These are phyloP conservation scores for Eristalinus aeneus DNA, from an alignment of 2,888 invertebrate genomes.

Conservation along the genomic window DNA sequence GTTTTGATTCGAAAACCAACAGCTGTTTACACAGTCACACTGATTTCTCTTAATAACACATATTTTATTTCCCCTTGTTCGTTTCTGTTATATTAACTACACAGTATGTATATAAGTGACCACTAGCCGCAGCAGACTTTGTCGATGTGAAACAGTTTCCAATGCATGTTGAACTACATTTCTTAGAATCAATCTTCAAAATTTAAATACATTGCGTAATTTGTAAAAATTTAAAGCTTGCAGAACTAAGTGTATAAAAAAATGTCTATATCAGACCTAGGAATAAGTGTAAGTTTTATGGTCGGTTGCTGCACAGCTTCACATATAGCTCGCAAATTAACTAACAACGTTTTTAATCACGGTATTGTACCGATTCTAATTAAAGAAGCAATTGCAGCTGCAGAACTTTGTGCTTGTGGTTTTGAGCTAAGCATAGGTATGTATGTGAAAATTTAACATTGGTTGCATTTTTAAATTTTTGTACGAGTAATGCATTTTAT, in stretches of 20 bases:
- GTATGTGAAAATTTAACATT: background rate
- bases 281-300: conserved; percentile 87
- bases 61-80: conserved; percentile 9
- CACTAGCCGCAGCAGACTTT: no score
- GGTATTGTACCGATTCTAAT: conserved; percentile 84
- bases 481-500: background rate
- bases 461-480: background rate
- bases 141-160: background rate
- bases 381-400: conserved; percentile 90
- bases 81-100: conserved; percentile 1
- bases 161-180: conserved; percentile 32
- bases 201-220: conserved; percentile 49
- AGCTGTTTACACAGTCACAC: background rate
- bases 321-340: conserved; percentile 85
- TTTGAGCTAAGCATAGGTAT: conserved; percentile 93
- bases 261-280: conserved; percentile 84
- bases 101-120: no score
- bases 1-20: conserved; percentile 1
- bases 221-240: conserved; percentile 7
- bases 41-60: conserved; percentile 10
- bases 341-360: conserved; percentile 83
- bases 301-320: conserved; percentile 87
- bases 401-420: conserved; percentile 92
- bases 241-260: conserved; percentile 2
- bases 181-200: background rate